Conservation (phyloP, 2,888 invertebrate species). For the Apamea sordens region DNA sequence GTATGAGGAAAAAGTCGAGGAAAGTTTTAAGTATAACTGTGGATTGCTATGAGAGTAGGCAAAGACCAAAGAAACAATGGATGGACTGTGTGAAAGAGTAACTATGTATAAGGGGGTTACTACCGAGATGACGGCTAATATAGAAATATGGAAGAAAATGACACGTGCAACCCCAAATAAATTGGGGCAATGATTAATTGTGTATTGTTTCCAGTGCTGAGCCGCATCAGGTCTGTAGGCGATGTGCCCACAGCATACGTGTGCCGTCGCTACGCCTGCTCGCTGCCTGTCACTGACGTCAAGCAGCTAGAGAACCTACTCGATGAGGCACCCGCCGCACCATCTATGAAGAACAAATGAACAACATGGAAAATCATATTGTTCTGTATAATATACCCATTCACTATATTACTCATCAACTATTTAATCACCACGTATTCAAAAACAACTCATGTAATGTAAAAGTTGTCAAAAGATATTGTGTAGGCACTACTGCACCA, state of each 20-base stretch:
- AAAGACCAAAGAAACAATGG: neutral
- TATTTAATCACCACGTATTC: slow-evolving; percentile 32
- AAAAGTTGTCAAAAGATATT: neutral
- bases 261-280: slow-evolving; percentile 94
- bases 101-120: neutral
- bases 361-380: slow-evolving; percentile 37
- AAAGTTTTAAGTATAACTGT: neutral
- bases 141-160: neutral
- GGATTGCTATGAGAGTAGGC: neutral
- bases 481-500: neutral
- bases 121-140: too few relatives aligned
- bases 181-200: neutral
- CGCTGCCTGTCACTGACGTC: slow-evolving; percentile 93
- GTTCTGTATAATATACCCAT: slow-evolving; percentile 58
- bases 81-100: neutral
- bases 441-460: slow-evolving; percentile 28
- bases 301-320: slow-evolving; percentile 91
- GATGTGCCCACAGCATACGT: slow-evolving; percentile 94
- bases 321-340: slow-evolving; percentile 79
- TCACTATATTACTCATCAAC: slow-evolving; percentile 51
- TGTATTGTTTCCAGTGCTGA: slow-evolving; percentile 75
- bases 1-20: neutral
- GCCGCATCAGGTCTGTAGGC: slow-evolving; percentile 89
- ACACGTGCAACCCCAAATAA: neutral
- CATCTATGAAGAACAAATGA: slow-evolving; percentile 62